Base-by-base conservation (phyloP, 2,888 invertebrate genomes). In the Zygothrica quintamaculata region DNA sequence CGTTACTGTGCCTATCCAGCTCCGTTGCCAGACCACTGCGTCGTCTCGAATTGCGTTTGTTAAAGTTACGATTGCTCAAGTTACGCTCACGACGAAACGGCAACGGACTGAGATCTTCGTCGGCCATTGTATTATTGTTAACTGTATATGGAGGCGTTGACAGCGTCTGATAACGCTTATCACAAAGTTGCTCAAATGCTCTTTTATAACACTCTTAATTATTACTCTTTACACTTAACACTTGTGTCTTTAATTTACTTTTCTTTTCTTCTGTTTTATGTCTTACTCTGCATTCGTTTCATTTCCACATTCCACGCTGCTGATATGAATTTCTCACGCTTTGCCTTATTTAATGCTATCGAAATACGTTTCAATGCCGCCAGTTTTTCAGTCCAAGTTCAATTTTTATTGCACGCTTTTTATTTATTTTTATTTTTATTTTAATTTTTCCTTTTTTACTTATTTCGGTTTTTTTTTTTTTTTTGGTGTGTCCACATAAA, bases 11-110 rank as follows among this genome's bases (percentile, higher is more conserved):
- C 1, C 71, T 69, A 51, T 76, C 61, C 34, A 74, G 73, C 44
- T 74, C 75, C 37, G 48, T 15, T 44, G 48, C 25, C 22, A 76
- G 77, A 36, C 61, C 77, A 66, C 79, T 62, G 46, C 88, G 88
- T 3, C 89, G 88, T 16, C 74, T 74, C 44, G 89, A 89, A 62
- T 77, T 79, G 18, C 88, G 84, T 15, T 88, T 88, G 48, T 82
- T 72, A 26, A 89, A 89, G 65, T 89, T 89, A 8, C 89, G 87
- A 73, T 89, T 89, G 47, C 89, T 89, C 37, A 89, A 74, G 65
- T 89, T 89, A 39, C 89, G 89, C 58, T 89, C 89, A 50, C 89
- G 81, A 1, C 88, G 89, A 69, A 89, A 89, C 25, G 88, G 88
- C 76, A 82, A 59, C 50, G 89, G 89, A 53, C 89, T 89, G 37